These are phyloP conservation scores for Diadegma fenestrale DNA, from an alignment of 2,888 invertebrate species.

Conservation along the genomic window DNA sequence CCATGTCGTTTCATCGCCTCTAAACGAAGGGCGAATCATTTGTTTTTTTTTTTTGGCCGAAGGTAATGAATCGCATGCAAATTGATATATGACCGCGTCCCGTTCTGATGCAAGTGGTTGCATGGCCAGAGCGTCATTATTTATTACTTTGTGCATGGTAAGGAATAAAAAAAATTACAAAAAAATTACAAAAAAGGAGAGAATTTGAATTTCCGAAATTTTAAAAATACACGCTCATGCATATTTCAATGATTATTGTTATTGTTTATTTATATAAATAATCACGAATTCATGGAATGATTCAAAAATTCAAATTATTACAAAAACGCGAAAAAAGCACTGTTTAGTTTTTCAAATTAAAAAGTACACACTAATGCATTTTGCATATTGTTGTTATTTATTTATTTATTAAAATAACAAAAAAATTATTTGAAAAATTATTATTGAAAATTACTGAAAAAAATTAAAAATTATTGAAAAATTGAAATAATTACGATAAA, in stretches of 20 bases:
- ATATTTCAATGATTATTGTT: not conserved
- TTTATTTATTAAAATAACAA: too few relatives aligned
- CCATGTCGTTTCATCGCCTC: slow-evolving; percentile 1
- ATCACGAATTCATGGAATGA: too few relatives aligned
- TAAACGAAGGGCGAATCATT: not conserved
- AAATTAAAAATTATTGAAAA: too few relatives aligned
- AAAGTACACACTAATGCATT: too few relatives aligned
- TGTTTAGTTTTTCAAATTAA: too few relatives aligned
- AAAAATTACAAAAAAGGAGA: not conserved
- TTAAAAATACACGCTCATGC: not conserved
- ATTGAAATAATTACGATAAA: too few relatives aligned
- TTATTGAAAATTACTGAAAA: too few relatives aligned
- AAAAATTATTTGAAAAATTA: too few relatives aligned
- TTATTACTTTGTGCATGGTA: not conserved
- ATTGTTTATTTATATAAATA: too few relatives aligned
- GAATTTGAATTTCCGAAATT: not conserved
- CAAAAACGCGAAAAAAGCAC: too few relatives aligned
- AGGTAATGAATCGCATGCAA: not conserved
- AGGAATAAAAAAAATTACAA: not conserved
- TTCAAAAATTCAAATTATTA: too few relatives aligned
- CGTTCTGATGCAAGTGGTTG: not conserved
- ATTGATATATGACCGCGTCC: not conserved
- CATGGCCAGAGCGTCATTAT: not conserved
- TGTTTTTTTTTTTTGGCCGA: not conserved
- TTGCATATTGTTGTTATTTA: too few relatives aligned